Evolutionary conservation across 2,888 invertebrate genomes (phyloP).

Genomic region (Rhagonycha lutea): DNA sequence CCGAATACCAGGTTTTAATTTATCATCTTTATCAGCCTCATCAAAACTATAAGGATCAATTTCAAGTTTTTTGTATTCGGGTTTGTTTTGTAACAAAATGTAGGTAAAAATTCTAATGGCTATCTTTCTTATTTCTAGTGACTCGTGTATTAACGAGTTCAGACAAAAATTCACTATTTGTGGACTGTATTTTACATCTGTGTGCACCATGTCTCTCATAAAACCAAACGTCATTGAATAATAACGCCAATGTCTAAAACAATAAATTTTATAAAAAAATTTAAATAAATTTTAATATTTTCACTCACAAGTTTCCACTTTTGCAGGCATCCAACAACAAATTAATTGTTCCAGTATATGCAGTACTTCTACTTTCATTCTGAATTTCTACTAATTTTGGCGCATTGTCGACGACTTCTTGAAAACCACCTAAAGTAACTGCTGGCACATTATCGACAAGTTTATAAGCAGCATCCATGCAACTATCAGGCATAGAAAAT

Average conservation of each 20-base stretch:
- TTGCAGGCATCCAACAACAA: slow-evolving; percentile 61
- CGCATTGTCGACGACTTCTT: slow-evolving; percentile 52
- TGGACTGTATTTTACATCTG: slow-evolving; percentile 68
- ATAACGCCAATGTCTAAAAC: slow-evolving; percentile 79
- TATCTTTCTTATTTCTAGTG: slow-evolving; percentile 78
- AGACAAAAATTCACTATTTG: slow-evolving; percentile 68
- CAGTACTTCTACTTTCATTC: slow-evolving; percentile 56
- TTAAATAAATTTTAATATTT: neutral
- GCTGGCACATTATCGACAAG: slow-evolving; percentile 54
- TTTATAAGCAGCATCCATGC: slow-evolving; percentile 57
- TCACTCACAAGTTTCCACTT: slow-evolving; percentile 57
- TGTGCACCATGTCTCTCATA: slow-evolving; percentile 71
- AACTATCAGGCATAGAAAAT: slow-evolving; percentile 59
- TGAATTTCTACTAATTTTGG: slow-evolving; percentile 45
- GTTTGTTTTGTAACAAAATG: slow-evolving; percentile 74
- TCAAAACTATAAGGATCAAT: slow-evolving; percentile 58
- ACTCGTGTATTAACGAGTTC: slow-evolving; percentile 72
- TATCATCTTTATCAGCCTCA: slow-evolving; percentile 10
- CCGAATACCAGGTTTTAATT: slow-evolving; percentile 61
- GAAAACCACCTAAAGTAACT: slow-evolving; percentile 51
- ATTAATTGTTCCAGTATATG: slow-evolving; percentile 59
- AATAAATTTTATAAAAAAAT: slow-evolving; percentile 3
- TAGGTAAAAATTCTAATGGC: slow-evolving; percentile 65
- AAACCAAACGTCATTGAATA: slow-evolving; percentile 75
- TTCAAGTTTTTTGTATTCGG: slow-evolving; percentile 62